These are phyloP conservation scores for Drosophila parthenogenetica DNA, from an alignment of 2,888 invertebrate genomes.

Conservation along the genomic window DNA sequence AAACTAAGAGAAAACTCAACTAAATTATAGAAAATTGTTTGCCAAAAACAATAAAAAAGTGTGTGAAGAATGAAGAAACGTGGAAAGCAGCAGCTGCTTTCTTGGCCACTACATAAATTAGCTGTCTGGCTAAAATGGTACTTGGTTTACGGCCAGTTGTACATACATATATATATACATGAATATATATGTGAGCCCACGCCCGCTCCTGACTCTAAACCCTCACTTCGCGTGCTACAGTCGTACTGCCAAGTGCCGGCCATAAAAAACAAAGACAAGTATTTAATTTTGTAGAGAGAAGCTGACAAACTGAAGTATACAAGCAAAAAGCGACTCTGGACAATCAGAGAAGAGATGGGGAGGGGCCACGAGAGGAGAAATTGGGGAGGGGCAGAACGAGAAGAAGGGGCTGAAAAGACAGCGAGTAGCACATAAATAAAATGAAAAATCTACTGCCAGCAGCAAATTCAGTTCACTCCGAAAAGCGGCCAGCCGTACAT, in stretches of 20 bases:
- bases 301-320: conserved; percentile 64
- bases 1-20: conserved; percentile 31
- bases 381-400: not conserved
- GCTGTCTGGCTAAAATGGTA: conserved; percentile 75
- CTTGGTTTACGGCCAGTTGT: conserved; percentile 63
- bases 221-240: not conserved
- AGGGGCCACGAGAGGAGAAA: not conserved
- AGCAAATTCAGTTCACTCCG: conserved; percentile 71
- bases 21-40: conserved; percentile 71
- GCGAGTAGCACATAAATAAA: conserved; percentile 76
- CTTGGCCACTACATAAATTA: conserved; percentile 82
- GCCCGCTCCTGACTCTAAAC: conserved; percentile 26
- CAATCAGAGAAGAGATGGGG: conserved; percentile 19
- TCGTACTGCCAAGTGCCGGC: conserved; percentile 26
- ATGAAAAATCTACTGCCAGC: conserved; percentile 79
- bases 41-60: conserved; percentile 70
- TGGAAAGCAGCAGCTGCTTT: conserved; percentile 63
- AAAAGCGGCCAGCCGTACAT: conserved; percentile 47
- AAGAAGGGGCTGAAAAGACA: conserved; percentile 13
- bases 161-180: conserved; percentile 38
- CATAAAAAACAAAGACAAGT: conserved; percentile 72
- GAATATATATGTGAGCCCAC: conserved; percentile 24
- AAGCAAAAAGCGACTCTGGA: conserved; percentile 31
- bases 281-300: conserved; percentile 79
- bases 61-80: conserved; percentile 27